These are phyloP conservation scores for Thunnus albacares DNA, from an alignment of 2,797 vertebrate species.

Conservation along the genomic window DNA sequence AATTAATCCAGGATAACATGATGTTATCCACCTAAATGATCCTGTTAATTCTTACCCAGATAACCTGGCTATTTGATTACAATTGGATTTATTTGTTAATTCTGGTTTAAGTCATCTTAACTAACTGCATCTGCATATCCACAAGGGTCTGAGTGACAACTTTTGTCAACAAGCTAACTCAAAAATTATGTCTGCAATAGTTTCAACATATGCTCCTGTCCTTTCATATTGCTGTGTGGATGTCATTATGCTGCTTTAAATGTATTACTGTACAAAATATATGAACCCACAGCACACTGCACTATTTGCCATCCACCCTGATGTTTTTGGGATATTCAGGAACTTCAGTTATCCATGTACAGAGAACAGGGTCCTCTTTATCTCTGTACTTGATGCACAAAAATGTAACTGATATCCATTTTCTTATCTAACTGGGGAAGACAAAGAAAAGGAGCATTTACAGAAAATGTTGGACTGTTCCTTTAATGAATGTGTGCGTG, in stretches of 20 bases:
- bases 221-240: neutral
- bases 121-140: too few relatives aligned
- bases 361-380: neutral
- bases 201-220: neutral
- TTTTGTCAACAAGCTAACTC: neutral
- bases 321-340: neutral
- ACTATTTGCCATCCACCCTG: neutral
- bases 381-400: neutral
- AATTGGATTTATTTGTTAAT: neutral
- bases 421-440: constrained; percentile 14
- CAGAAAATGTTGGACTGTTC: constrained; percentile 47
- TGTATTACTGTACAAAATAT: neutral
- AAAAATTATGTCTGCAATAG: neutral
- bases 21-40: neutral
- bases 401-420: constrained; percentile 27
- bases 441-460: constrained; percentile 15
- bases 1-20: neutral
- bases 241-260: neutral
- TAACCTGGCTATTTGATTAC: neutral
- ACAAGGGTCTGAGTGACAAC: neutral
- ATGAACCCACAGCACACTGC: neutral
- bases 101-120: neutral
- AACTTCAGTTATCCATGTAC: neutral
- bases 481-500: constrained; percentile 44
- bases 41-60: neutral